Conservation (phyloP, 2,888 invertebrate genomes). For the Acanthosoma haemorrhoidale region DNA sequence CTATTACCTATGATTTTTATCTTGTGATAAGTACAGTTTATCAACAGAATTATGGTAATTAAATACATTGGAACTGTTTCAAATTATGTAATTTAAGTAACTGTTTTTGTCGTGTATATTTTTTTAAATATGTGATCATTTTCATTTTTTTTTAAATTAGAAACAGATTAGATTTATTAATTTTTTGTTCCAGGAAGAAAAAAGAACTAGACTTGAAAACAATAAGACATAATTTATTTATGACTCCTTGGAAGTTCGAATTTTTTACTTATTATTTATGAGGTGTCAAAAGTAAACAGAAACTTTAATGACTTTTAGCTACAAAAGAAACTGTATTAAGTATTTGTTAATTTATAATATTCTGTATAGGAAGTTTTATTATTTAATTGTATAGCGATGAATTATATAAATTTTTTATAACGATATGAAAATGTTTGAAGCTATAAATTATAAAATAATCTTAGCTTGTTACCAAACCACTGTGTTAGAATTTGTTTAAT, state of each 20-base stretch:
- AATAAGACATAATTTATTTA: not conserved
- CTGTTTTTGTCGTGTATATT: not conserved
- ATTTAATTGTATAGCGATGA: too few species aligned
- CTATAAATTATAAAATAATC: not conserved
- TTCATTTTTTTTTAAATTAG: not conserved
- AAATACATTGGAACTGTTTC: too few species aligned
- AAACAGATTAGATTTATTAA: not conserved
- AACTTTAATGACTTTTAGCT: not conserved
- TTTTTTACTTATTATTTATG: not conserved
- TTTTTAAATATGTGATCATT: not conserved
- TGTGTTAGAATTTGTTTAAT: not conserved
- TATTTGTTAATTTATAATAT: not conserved
- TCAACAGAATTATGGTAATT: too few species aligned
- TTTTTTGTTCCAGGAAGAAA: conserved; percentile 10
- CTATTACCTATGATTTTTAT: too few species aligned
- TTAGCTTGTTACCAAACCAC: conserved; percentile 3
- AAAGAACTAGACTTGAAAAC: not conserved
- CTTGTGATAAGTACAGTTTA: too few species aligned
- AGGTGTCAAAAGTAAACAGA: not conserved
- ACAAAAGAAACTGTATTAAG: not conserved
- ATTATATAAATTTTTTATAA: not conserved
- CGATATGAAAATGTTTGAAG: not conserved
- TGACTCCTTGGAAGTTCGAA: not conserved
- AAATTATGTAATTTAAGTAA: not conserved
- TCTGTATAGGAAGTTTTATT: not conserved